Evolutionary conservation across 1,140 invertebrate genomes (phyloP).

Genomic region (Cyphomyrmex costatus): DNA sequence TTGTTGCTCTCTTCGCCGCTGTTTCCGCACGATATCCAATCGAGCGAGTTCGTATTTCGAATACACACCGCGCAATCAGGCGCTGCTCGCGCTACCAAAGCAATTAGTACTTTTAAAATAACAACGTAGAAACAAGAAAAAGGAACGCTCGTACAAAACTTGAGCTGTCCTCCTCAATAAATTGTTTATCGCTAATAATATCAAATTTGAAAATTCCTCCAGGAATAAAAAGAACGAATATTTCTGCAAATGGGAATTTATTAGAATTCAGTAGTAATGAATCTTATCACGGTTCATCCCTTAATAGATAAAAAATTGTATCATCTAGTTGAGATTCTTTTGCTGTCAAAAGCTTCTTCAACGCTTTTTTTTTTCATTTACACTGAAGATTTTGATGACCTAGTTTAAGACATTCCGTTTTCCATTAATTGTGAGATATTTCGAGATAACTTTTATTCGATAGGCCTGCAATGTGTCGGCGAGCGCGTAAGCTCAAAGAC

Average conservation of each 20-base stretch:
- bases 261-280: neutral
- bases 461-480: conserved; percentile 54
- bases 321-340: neutral
- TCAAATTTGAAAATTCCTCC: neutral
- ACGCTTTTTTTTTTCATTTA: neutral
- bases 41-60: conserved; percentile 64
- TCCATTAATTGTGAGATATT: conserved; percentile 1
- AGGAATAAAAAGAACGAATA: neutral
- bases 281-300: neutral
- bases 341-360: neutral
- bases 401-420: neutral
- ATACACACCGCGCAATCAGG: conserved; percentile 32
- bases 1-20: conserved; percentile 48
- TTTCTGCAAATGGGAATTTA: neutral
- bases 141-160: conserved; percentile 11
- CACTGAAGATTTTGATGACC: neutral
- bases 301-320: neutral
- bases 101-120: conserved; percentile 58
- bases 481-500: conserved; percentile 51
- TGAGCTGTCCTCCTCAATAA: conserved; percentile 32
- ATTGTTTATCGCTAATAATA: neutral
- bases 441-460: conserved; percentile 23
- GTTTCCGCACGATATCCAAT: conserved; percentile 56
- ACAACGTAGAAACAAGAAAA: conserved; percentile 38
- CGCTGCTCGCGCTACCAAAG: conserved; percentile 26